Base-by-base conservation (phyloP, 30 jellyfish, hydroid and myxozoan genomes). In the Hydra vulgaris region DNA sequence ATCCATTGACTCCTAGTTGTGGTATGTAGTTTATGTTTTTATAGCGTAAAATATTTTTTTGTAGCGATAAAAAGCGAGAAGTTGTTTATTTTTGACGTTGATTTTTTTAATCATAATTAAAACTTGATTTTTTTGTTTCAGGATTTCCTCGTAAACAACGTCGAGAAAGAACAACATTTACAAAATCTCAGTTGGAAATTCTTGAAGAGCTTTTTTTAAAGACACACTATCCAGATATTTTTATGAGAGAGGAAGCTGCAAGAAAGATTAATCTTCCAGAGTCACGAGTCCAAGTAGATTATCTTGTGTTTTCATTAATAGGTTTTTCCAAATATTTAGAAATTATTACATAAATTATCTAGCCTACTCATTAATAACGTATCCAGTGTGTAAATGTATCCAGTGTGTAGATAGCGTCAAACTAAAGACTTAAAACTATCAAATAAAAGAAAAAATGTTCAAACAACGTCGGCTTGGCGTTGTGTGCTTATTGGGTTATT, bases 171-270 rank as follows among this genome's bases (percentile, higher is more conserved):
- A 94, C 99, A n/a, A 94, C 99, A 26, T 94, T 94, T 80, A 94
- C 99, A 15, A 88, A 89, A 74, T 88, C 97, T 8, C 99, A 94
- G 82, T 83, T 94, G n/a, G 99, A 94, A 78, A 84, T 94, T 15
- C 75, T 94, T 20, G 99, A 94, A 85, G 99, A 94, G 75, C 85
- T 94, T 25, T 94, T 94, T 74, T 80, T 95, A 17, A 88, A 89
- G 83, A 94, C 99, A 5, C 99, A 89, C 77, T 94, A 94, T 70
- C 99, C 99, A 0, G 99, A 94, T 76, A 89, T 94, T 18, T 94
- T 94, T 79, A 94, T 94, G 99, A 77, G 99, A 61, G 99, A 94
- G 55, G 99, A 94, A 76, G 99, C 95, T 23, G 99, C 99, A 20
- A 85, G 96, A 72, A 94, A 88, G 71, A 94, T 94, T 73, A 94